Base-by-base conservation (phyloP, 2,888 invertebrate species). In the Cremastinae sp. region DNA sequence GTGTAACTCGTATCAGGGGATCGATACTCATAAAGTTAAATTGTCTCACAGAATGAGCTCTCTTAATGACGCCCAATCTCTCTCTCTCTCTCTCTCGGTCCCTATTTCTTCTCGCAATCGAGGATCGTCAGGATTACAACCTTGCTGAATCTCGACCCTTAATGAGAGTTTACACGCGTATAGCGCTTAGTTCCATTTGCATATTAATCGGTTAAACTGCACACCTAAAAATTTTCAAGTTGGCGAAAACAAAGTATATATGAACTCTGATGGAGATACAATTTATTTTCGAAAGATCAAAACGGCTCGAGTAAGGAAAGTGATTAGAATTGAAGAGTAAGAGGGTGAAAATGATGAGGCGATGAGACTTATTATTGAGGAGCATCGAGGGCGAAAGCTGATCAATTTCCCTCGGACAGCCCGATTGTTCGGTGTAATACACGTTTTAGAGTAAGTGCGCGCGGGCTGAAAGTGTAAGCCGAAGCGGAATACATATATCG, bases 21-120 rank as follows among this genome's bases (percentile, higher is more conserved):
- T 69, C 77, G 70, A 43, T 74, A 79, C 87, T 89, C 89, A 88
- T 89, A 87, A 89, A 89, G 86, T 85, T 87, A 85, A 88, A 89
- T 89, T 88, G 89, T 89, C 89, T 86, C 84, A 81, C 82, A 84
- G 85, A 86, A 88, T 87, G 87, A 89, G 87, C 86, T 87, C 84
- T 87, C 87, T 89, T 89, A 88, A 89, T 89, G 88, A 88, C 87
- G 86, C 81, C 81, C 61, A 82, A 79, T 80, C 76, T 79, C 80
- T 79, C 80, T 64, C 72, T 62, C 58, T 61, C 62, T 12, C 12
- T 53, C 34, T 41, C 53, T 68, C 38, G 47, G 41, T 16, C 43
- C 34, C 38, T 64, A 14, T 16, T 61, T 45, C 51, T 62, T 64
- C 65, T 59, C 41, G n/a, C 14, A 49, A 49, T 36, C 45, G 14